These are phyloP conservation scores for Lycaena phlaeas DNA, from an alignment of 2,888 invertebrate genomes.

Conservation along the genomic window DNA sequence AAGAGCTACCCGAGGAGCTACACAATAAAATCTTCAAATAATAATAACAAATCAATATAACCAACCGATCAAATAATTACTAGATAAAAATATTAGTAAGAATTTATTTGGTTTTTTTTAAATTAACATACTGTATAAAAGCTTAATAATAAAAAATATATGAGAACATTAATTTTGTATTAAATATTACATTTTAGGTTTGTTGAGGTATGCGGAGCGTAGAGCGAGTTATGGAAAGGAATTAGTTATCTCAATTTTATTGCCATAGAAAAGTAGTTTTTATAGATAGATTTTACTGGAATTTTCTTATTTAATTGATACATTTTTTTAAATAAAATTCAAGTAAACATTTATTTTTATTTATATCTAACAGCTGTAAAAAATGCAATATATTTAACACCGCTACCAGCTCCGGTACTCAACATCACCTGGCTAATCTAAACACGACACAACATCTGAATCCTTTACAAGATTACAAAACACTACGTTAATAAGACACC, in stretches of 20 bases:
- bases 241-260: too few relatives aligned
- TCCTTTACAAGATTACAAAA: conserved; percentile 6
- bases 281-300: too few relatives aligned
- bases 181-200: not conserved
- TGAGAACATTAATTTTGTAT: conserved; percentile 1
- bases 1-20: conserved; percentile 17
- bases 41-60: conserved; percentile 27
- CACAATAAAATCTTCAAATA: conserved; percentile 26
- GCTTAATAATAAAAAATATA: not conserved
- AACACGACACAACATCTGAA: conserved; percentile 3
- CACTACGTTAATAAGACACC: conserved; percentile 40
- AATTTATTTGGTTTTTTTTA: conserved; percentile 23
- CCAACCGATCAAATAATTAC: conserved; percentile 21
- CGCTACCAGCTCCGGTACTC: conserved; percentile 2
- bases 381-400: too few relatives aligned
- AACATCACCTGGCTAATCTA: conserved; percentile 12
- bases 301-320: too few relatives aligned
- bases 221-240: too few relatives aligned
- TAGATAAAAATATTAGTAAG: conserved; percentile 18
- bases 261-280: too few relatives aligned
- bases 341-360: too few relatives aligned
- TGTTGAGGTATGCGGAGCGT: not conserved
- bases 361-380: too few relatives aligned
- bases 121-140: not conserved
- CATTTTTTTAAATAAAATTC: too few relatives aligned